Percentiles rank a stretch among this genome's conserved stretches.
Evolutionary conservation across 2,888 invertebrate species (phyloP).

Genomic region (Ophion costatus): DNA sequence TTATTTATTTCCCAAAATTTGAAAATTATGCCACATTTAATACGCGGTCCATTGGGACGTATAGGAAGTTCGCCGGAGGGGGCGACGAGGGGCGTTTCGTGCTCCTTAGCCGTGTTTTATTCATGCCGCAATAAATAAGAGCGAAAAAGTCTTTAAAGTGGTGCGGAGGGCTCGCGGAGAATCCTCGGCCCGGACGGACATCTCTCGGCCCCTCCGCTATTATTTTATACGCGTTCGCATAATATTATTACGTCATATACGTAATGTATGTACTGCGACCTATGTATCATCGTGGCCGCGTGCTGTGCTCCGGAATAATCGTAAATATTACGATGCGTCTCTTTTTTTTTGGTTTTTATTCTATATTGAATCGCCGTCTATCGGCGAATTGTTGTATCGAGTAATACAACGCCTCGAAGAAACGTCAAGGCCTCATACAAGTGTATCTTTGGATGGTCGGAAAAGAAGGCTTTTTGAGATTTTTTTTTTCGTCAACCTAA

Average conservation of each 20-base stretch:
- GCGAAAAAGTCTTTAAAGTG: slow-evolving; percentile 78
- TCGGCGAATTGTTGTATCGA: too few species aligned
- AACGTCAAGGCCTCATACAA: too few species aligned
- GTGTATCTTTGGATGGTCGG: not conserved
- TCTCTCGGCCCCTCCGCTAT: slow-evolving; percentile 40
- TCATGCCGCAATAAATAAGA: slow-evolving; percentile 82
- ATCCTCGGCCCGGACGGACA: slow-evolving; percentile 48
- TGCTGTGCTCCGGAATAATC: too few species aligned
- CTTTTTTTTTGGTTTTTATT: too few species aligned
- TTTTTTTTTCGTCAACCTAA: not conserved
- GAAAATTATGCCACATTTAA: slow-evolving; percentile 83
- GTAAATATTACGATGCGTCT: too few species aligned
- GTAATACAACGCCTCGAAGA: too few species aligned
- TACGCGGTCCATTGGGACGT: slow-evolving; percentile 72
- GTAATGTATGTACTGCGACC: slow-evolving; percentile 29
- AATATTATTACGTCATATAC: slow-evolving; percentile 43
- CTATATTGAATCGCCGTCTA: too few species aligned
- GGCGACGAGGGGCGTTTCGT: slow-evolving; percentile 29
- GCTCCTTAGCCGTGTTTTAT: slow-evolving; percentile 80
- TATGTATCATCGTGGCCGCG: not conserved
- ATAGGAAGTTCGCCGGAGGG: slow-evolving; percentile 13
- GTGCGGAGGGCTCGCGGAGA: slow-evolving; percentile 53
- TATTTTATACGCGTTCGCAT: slow-evolving; percentile 58
- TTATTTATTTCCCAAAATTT: slow-evolving; percentile 83
- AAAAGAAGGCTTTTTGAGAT: not conserved